phyloP scores from a whole-genome alignment of 2,888 invertebrate species.

The Emmelina monodactyla region DNA sequence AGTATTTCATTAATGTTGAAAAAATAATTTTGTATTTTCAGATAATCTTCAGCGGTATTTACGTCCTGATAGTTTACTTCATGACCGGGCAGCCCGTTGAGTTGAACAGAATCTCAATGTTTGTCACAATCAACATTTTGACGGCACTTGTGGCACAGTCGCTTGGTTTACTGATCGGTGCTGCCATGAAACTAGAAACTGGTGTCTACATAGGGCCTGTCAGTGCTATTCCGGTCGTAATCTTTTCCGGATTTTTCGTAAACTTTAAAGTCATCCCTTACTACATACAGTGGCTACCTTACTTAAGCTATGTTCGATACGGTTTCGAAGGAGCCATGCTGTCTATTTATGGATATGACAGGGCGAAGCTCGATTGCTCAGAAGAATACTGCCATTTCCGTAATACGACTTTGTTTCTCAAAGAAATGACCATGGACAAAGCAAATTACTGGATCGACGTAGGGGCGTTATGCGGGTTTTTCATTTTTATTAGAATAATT shows the following conservation, averaged over 20 bases:
- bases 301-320: constrained; percentile 86
- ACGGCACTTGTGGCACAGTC: constrained; percentile 93
- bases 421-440: constrained; percentile 84
- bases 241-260: constrained; percentile 95
- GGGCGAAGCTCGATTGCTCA: constrained; percentile 83
- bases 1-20: too few relatives aligned
- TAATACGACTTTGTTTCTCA: constrained; percentile 81
- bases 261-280: constrained; percentile 90
- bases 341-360: constrained; percentile 87
- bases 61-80: constrained; percentile 91
- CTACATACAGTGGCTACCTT: constrained; percentile 89
- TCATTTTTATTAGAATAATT: constrained; percentile 78
- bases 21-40: too few relatives aligned
- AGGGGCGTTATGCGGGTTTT: constrained; percentile 80
- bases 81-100: constrained; percentile 96
- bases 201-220: constrained; percentile 86
- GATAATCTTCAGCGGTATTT: constrained; percentile 86
- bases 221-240: constrained; percentile 87
- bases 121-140: constrained; percentile 75
- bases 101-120: constrained; percentile 81
- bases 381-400: constrained; percentile 85
- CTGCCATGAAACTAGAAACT: constrained; percentile 86
- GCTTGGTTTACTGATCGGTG: constrained; percentile 90
- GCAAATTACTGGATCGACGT: constrained; percentile 85
- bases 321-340: constrained; percentile 94